These are phyloP conservation scores for Archips xylosteana DNA, from an alignment of 2,888 invertebrate species.

Conservation along the genomic window DNA sequence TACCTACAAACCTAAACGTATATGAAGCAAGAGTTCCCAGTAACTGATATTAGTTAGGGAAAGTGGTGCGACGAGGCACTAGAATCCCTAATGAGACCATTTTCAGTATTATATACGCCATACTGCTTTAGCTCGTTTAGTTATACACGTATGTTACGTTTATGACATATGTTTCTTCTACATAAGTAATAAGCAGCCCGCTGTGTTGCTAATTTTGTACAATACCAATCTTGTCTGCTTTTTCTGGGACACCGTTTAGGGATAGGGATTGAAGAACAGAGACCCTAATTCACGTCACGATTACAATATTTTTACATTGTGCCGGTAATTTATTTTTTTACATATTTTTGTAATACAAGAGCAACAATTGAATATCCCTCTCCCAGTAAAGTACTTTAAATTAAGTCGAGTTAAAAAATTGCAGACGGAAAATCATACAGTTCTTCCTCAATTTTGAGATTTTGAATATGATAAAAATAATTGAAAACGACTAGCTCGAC, in stretches of 20 bases:
- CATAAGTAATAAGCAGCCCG: not conserved
- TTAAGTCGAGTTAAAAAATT: no score
- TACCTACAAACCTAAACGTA: not conserved
- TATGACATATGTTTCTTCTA: not conserved
- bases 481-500: no score
- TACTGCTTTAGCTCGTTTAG: not conserved
- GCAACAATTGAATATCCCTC: not conserved
- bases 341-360: not conserved
- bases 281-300: not conserved
- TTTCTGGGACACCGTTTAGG: not conserved
- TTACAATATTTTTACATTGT: no score
- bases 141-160: not conserved
- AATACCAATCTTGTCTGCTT: not conserved
- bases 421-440: no score
- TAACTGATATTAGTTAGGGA: conserved; percentile 37
- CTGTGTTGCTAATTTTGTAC: no score
- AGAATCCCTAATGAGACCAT: conserved; percentile 30
- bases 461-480: no score
- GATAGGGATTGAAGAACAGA: not conserved
- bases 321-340: not conserved
- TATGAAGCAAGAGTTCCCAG: conserved; percentile 4
- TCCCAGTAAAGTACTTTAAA: no score
- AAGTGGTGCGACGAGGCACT: conserved; percentile 27
- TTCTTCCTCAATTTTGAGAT: no score
- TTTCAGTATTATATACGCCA: conserved; percentile 5